Evolutionary conservation across 1,140 invertebrate genomes (phyloP), one percentile per base, ranked within the genome.

Genomic region (Habropoda laboriosa): DNA sequence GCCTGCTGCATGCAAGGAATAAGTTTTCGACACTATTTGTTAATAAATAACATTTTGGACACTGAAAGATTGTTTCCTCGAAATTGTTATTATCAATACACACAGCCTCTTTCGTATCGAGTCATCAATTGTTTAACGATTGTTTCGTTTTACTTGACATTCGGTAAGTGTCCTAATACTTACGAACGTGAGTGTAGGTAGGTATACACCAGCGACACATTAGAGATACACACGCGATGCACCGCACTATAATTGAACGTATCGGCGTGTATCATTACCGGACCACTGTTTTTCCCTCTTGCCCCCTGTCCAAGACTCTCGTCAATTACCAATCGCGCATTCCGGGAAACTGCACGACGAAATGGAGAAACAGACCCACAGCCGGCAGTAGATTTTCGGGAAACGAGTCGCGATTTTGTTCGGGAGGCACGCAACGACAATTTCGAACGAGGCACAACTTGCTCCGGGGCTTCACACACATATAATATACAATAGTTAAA

Each of bases 231-330:
- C 86, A 87, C 86, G 86, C 86, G 86, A 87, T 87, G 80, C 85
- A 80, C 85, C 85, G 85, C 86, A 80, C 86, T 87, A 68, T 87
- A 87, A 87, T 87, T 74, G 85, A 80, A 76, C 77, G 80, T 80
- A 80, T 81, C 82, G 57, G 47, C 64, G 77, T 82, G 77, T 87
- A 85, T 87, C 82, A 87, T 87, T 87, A 87, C 32, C 40, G 49
- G 16, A n/a, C 16, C 32, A 71, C 51, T 55, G 72, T 42, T 66
- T 67, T 40, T 79, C 30, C 67, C 55, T 75, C 47, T 81, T 40
- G 70, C 18, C 71, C 60, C 49, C 16, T 76, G 42, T 45, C 51
- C 74, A 64, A 24, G 10, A 30, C 45, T 24, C 8, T 12, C 30
- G 38, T 32, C 16, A 82, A 82, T 78, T 79, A 72, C 63, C 68